Base-by-base conservation (phyloP, 2,888 invertebrate genomes). In the Elgonia sp. region DNA sequence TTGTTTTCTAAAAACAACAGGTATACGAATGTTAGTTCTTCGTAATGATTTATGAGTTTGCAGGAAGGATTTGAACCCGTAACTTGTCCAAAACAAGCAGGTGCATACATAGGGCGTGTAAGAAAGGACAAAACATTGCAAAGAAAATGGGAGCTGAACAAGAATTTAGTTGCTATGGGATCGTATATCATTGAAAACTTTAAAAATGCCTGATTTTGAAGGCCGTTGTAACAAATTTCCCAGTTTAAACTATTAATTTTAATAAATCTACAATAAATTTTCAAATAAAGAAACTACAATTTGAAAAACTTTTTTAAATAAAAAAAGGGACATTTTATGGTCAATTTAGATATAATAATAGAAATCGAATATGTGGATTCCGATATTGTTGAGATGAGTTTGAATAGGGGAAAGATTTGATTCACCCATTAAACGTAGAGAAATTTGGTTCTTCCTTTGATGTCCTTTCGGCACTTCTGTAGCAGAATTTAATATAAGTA, bases 21-120 rank as follows among this genome's bases (percentile, higher is more conserved):
- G 65, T 77, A 65, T 55, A 55, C 21, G 76, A 77, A 40, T 20
- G 53, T 70, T 39, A 62, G 62, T 39, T 10, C 80, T 21, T 29
- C 29, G 65, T 16, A 16, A 82, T 82, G 82, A 82, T 82, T 82
- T 82, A 82, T 62, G 73, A 69, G 20, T 37, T 42, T 42, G 14
- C 42, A 37, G 73, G 65, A 82, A 73, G 82, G 73, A 73, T 82
- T 82, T 65, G 82, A 82, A 82, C 82, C 73, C 50, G 82, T 57
- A 79, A 73, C 37, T 65, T 65, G 37, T 55, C 81, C 72, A 69
- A 81, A 81, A 72, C 73, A 73, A 81, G 81, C 81, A 81, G 81
- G 81, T 81, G 81, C 72, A 14, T 14, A 40, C 63, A 8, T 53
- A 29, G 20, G 62, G 63, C 62, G 72, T 55, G 65, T 21, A 81